Conservation (phyloP, 2,113 vertebrate genomes). For the Ceuthmochares aereus region DNA sequence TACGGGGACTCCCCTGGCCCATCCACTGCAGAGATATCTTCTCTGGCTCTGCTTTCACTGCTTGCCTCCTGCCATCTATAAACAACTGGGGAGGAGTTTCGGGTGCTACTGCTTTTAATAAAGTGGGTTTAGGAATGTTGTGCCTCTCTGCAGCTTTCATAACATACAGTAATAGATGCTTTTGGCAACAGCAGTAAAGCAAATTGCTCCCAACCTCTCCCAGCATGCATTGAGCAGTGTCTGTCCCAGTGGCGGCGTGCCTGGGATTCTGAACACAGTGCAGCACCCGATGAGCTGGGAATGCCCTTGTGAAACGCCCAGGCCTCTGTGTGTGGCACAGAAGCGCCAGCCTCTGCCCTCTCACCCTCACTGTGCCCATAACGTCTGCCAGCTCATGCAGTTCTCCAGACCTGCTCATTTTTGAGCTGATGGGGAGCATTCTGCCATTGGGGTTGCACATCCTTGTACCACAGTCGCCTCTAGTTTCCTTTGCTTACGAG, state of each 20-base stretch:
- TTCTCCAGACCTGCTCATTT: neutral
- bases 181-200: constrained; percentile 32
- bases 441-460: neutral
- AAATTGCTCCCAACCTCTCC: constrained; percentile 23
- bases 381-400: accelerated
- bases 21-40: neutral
- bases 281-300: neutral
- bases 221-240: neutral
- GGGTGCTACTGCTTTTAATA: neutral
- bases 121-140: constrained; percentile 14
- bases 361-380: accelerated
- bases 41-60: neutral
- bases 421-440: neutral
- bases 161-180: neutral
- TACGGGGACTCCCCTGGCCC: accelerated
- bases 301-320: neutral
- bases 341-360: neutral
- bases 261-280: neutral
- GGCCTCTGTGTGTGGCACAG: neutral
- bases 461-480: neutral
- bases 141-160: constrained; percentile 29
- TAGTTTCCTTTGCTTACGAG: neutral
- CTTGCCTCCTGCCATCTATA: neutral
- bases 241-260: neutral
- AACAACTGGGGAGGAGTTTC: constrained; percentile 6